Conservation (phyloP, 2,888 invertebrate species). For the Scaptodrosophila latifasciaeformis region DNA sequence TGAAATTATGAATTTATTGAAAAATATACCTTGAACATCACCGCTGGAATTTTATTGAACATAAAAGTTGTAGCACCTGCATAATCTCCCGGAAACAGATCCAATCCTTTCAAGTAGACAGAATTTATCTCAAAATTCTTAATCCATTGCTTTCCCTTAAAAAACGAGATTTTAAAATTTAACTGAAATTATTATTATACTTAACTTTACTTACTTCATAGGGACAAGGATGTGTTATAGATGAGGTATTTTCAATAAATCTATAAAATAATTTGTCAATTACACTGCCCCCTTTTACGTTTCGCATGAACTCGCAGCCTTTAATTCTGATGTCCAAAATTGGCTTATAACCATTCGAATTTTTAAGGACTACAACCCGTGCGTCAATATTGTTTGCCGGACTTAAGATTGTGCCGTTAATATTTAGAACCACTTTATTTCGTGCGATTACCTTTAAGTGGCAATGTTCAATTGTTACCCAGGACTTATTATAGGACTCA, state of each 20-base stretch:
- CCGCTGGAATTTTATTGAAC: background rate
- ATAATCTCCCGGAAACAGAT: background rate
- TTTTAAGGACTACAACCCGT: background rate
- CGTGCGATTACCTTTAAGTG: conserved; percentile 4
- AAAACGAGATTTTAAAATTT: background rate
- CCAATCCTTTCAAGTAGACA: background rate
- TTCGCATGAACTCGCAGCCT: background rate
- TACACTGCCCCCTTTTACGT: background rate
- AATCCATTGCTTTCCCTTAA: background rate
- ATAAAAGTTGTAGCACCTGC: background rate
- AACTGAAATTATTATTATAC: background rate
- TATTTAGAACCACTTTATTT: conserved; percentile 2
- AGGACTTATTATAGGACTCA: conserved; percentile 13
- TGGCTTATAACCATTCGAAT: conserved; percentile 11
- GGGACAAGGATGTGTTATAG: no score
- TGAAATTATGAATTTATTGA: no score
- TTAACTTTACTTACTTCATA: background rate
- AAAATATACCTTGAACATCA: no score
- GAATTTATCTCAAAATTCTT: background rate
- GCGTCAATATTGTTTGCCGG: conserved; percentile 1
- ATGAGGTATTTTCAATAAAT: background rate
- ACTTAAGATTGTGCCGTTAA: background rate
- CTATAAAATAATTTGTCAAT: background rate
- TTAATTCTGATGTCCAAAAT: background rate
- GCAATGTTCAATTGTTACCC: conserved; percentile 4